These are phyloP conservation scores for Tyria jacobaeae DNA, from an alignment of 2,888 invertebrate species.

Conservation along the genomic window DNA sequence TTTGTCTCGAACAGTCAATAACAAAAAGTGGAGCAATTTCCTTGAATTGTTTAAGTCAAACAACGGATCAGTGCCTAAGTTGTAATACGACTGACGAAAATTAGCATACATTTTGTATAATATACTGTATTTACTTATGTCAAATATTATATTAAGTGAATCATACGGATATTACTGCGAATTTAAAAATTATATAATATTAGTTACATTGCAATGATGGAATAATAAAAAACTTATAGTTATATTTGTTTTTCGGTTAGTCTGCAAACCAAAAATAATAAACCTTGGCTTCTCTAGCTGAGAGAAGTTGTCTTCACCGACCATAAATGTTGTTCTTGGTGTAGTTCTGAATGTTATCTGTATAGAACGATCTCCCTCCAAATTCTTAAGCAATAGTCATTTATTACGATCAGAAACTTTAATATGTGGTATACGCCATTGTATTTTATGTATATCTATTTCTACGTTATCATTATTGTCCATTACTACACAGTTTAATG, in stretches of 20 bases:
- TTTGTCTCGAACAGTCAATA: constrained; percentile 47
- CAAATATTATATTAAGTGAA: constrained; percentile 39
- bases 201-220: constrained; percentile 55
- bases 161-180: constrained; percentile 51
- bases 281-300: constrained; percentile 5
- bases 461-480: background rate
- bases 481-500: too few species aligned
- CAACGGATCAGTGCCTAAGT: constrained; percentile 27
- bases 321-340: background rate
- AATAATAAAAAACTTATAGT: constrained; percentile 38
- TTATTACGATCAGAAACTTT: constrained; percentile 1
- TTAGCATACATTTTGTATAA: constrained; percentile 42
- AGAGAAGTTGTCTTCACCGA: background rate
- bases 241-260: constrained; percentile 16
- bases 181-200: constrained; percentile 55
- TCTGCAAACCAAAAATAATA: background rate
- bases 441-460: constrained; percentile 1
- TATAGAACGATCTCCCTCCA: background rate
- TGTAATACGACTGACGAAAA: constrained; percentile 49
- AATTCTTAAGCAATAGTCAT: background rate
- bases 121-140: constrained; percentile 23
- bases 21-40: constrained; percentile 41
- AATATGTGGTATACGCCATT: constrained; percentile 1
- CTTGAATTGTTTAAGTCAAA: constrained; percentile 23
- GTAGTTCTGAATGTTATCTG: constrained; percentile 1